Percentiles rank a stretch among this genome's conserved stretches.
Conservation (phyloP, 2,888 invertebrate genomes). For the Bhutanitis thaidina region DNA sequence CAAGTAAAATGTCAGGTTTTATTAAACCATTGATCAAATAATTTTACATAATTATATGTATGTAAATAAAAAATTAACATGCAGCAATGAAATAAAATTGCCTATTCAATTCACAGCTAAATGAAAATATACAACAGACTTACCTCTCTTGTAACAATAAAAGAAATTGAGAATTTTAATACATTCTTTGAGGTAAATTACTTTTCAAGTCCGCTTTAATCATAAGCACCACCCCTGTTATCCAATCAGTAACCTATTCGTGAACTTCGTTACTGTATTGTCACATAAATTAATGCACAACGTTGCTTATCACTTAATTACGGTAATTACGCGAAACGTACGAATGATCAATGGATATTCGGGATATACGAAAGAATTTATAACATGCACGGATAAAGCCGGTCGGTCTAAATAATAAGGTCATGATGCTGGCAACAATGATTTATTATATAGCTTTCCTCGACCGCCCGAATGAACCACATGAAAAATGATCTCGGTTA, state of each 20-base stretch:
- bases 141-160: no score
- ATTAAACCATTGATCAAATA: no score
- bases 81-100: no score
- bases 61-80: no score
- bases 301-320: slow-evolving; percentile 19
- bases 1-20: no score
- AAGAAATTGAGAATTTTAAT: no score
- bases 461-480: slow-evolving; percentile 76
- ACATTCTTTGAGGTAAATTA: no score
- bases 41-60: no score
- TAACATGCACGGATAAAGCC: slow-evolving; percentile 66
- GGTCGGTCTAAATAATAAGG: slow-evolving; percentile 73
- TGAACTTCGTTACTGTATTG: slow-evolving; percentile 1
- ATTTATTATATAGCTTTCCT: slow-evolving; percentile 77
- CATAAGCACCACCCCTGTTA: no score
- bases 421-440: slow-evolving; percentile 75
- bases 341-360: slow-evolving; percentile 21
- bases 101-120: no score
- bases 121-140: no score
- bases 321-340: slow-evolving; percentile 15
- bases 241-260: background rate
- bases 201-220: no score
- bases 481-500: slow-evolving; percentile 78
- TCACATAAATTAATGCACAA: slow-evolving; percentile 8
- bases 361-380: slow-evolving; percentile 46